Conservation (phyloP, 2,113 vertebrate species). For the Oryzias melastigma region DNA sequence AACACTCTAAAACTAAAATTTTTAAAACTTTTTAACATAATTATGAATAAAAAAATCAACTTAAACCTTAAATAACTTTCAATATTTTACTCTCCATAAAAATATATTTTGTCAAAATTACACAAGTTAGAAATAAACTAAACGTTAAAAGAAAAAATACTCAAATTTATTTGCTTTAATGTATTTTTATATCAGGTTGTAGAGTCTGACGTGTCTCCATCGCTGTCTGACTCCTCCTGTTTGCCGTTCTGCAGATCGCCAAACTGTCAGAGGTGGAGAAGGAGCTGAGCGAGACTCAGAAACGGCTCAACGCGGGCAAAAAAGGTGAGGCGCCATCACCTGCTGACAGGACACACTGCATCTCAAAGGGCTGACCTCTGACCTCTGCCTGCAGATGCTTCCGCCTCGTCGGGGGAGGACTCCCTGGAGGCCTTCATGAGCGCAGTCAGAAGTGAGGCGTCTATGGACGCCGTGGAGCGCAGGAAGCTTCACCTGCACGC, state of each 20-base stretch:
- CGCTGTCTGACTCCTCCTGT: neutral
- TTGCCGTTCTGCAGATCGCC: constrained; percentile 62
- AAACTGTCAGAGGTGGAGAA: constrained; percentile 88
- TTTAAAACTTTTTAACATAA: too few species aligned
- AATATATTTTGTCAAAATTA: too few species aligned
- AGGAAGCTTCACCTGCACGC: constrained; percentile 89
- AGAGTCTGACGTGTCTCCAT: too few species aligned
- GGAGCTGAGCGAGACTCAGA: constrained; percentile 85
- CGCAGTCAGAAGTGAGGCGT: constrained; percentile 80
- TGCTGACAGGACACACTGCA: neutral
- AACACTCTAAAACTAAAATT: too few species aligned
- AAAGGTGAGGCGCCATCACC: constrained; percentile 77
- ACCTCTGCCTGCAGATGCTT: constrained; percentile 65
- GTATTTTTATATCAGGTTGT: too few species aligned
- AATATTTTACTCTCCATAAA: too few species aligned
- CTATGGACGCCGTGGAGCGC: constrained; percentile 86
- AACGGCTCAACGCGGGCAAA: constrained; percentile 80
- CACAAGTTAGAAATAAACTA: too few species aligned
- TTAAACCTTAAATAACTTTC: too few species aligned
- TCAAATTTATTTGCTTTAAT: too few species aligned
- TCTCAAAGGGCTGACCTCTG: neutral
- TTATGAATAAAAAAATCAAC: too few species aligned
- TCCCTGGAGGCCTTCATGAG: constrained; percentile 96
- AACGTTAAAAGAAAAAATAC: too few species aligned
- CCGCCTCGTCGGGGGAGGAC: constrained; percentile 82